Evolutionary conservation across 2,888 invertebrate species (phyloP), one percentile per base, ranked within the genome.

Genomic region (Dioctria linearis): DNA sequence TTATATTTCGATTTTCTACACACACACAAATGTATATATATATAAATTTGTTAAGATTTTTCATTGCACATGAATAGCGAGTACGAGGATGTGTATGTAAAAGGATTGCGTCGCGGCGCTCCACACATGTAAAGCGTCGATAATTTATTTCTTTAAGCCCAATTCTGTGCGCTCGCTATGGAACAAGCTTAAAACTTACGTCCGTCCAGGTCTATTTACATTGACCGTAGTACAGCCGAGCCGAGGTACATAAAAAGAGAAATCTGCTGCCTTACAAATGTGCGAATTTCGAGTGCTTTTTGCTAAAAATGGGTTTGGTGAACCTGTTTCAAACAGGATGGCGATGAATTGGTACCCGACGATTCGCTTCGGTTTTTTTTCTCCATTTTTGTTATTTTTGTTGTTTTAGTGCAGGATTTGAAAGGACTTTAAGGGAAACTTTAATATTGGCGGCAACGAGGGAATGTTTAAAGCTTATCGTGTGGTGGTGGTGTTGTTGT

Each of bases 251-350:
- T 63, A 80, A 73, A 80, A 73, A 75, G 54, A 71, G 46, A 80
- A 49, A 73, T 73, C 69, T 63, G 73, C 65, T 43, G 78, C 65
- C 49, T 65, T 65, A 69, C 51, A 71, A 79, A 79, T 79, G 79
- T 79, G 63, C 71, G 63, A 79, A 69, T 69, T 71, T 71, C 49
- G 59, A 79, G 54, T 42, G 49, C 40, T 69, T 69, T 69, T 46
- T 39, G 61, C 59, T 79, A 13, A 80, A 80, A 80, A 80, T 80
- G 73, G 73, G 75, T 80, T 80, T 80, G 73, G 73, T 80, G 80
- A 80, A 80, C 80, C 75, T 75, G 80, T 40, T 78, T 78, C 40
- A 25, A 25, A 25, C 25, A 25, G 25, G 11, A 51, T 43, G 57
- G 63, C 54, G 57, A 79, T 79, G 61, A 66, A 65, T 78, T 78